A percentile compares a stretch with the other conserved stretches of the same genome.
These are phyloP conservation scores for Sarcophaga rosellei DNA, from an alignment of 2,888 invertebrate genomes.

Conservation along the genomic window DNA sequence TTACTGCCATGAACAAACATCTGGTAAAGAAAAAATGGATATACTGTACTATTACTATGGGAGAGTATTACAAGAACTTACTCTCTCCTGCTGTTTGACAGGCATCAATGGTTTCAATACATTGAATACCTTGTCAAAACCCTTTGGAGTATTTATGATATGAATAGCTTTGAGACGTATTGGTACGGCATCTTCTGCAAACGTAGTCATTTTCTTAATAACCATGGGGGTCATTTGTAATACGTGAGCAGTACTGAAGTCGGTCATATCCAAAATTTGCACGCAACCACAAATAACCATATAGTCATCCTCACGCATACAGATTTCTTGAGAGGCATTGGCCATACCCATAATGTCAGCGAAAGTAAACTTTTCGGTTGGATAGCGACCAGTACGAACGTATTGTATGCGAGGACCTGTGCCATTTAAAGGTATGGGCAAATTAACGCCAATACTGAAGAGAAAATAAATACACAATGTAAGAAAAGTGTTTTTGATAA, in stretches of 20 bases:
- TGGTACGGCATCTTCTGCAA: conserved; percentile 84
- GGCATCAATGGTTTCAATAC: conserved; percentile 83
- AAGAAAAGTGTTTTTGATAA: neutral
- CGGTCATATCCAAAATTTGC: conserved; percentile 83
- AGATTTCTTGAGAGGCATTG: conserved; percentile 83
- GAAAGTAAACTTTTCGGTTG: conserved; percentile 81
- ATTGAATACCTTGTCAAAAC: conserved; percentile 83
- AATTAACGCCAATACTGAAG: conserved; percentile 66
- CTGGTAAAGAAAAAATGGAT: conserved; percentile 75
- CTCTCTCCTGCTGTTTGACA: conserved; percentile 84
- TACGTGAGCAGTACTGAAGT: conserved; percentile 82
- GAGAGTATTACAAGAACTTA: conserved; percentile 76
- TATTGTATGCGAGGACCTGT: conserved; percentile 82
- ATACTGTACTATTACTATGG: neutral
- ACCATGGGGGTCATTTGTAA: conserved; percentile 83
- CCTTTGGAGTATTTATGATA: conserved; percentile 83
- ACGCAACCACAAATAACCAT: conserved; percentile 82
- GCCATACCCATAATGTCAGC: conserved; percentile 82
- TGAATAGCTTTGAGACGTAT: conserved; percentile 84
- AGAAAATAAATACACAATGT: neutral
- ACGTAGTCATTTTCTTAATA: conserved; percentile 83
- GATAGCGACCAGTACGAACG: conserved; percentile 81
- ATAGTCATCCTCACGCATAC: conserved; percentile 84
- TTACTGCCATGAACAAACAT: conserved; percentile 83
- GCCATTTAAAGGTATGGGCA: conserved; percentile 77